These are phyloP conservation scores for Ophraella communa DNA, from an alignment of 2,888 invertebrate genomes.

Conservation along the genomic window DNA sequence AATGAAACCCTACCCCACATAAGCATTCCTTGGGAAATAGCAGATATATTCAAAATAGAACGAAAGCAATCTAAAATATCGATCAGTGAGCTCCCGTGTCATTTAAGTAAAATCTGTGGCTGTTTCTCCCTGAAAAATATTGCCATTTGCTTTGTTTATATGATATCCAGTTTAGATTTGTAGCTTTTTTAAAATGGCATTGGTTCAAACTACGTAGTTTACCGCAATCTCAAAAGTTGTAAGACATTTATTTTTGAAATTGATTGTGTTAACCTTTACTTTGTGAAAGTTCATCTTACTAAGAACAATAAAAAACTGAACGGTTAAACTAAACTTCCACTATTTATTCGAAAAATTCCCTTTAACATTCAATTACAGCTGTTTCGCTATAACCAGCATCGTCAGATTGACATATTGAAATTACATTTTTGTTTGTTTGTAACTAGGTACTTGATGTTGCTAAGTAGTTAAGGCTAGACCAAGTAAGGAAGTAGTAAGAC, in stretches of 20 bases:
- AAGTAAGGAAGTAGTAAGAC: too few relatives aligned
- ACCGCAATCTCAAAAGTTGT: background rate
- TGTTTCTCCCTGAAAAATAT: slow-evolving; percentile 36
- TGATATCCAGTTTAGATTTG: slow-evolving; percentile 30
- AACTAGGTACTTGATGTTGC: too few relatives aligned
- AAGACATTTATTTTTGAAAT: background rate
- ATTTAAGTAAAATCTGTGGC: slow-evolving; percentile 1
- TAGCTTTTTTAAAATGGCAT: slow-evolving; percentile 12
- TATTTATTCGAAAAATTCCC: too few relatives aligned
- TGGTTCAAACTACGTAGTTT: background rate
- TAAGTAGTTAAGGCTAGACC: too few relatives aligned
- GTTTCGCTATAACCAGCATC: too few relatives aligned
- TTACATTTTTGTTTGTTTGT: too few relatives aligned
- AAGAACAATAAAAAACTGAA: too few relatives aligned
- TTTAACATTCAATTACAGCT: too few relatives aligned
- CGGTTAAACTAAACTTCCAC: too few relatives aligned
- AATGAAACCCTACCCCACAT: slow-evolving; percentile 3
- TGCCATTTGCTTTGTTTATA: slow-evolving; percentile 39
- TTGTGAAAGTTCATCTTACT: too few relatives aligned
- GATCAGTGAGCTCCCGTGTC: background rate
- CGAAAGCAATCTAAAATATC: slow-evolving; percentile 21
- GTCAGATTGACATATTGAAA: too few relatives aligned
- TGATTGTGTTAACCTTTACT: too few relatives aligned
- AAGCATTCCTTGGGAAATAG: slow-evolving; percentile 12
- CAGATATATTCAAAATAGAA: slow-evolving; percentile 22